These are phyloP conservation scores for Drosophila miranda DNA, from an alignment of 1,140 invertebrate species.

Conservation along the genomic window DNA sequence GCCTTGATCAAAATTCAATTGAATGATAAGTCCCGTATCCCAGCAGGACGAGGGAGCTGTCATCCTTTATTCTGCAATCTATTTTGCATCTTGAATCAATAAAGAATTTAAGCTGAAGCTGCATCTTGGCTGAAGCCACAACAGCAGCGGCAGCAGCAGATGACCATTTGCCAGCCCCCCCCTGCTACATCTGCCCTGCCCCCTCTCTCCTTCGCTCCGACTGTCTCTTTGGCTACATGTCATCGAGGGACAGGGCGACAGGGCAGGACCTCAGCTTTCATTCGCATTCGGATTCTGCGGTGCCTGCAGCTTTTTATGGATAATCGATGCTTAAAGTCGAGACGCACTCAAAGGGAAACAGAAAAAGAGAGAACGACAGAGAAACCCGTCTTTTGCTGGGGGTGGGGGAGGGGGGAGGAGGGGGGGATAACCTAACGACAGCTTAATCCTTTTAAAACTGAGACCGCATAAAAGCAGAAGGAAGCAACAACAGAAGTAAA, in stretches of 20 bases:
- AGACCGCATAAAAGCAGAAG: slow-evolving; percentile 67
- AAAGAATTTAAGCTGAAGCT: slow-evolving; percentile 11
- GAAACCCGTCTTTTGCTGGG: background rate
- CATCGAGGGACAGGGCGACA: too few species aligned
- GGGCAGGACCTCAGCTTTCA: too few species aligned
- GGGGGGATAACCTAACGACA: slow-evolving; percentile 63
- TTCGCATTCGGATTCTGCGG: slow-evolving; percentile 10
- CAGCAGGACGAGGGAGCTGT: background rate
- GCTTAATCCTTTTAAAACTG: slow-evolving; percentile 76
- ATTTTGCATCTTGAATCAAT: slow-evolving; percentile 41
- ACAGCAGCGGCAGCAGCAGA: slow-evolving; percentile 9
- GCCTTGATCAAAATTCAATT: slow-evolving; percentile 14
- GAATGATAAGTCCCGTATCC: background rate
- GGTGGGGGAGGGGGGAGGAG: background rate
- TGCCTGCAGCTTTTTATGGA: slow-evolving; percentile 54
- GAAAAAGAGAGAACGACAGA: background rate
- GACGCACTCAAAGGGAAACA: slow-evolving; percentile 46
- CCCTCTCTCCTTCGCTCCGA: too few species aligned
- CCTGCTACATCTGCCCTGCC: too few species aligned
- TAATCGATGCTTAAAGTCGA: slow-evolving; percentile 68
- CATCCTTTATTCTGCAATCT: slow-evolving; percentile 5
- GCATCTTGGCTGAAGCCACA: slow-evolving; percentile 2
- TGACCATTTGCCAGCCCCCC: slow-evolving; percentile 10
- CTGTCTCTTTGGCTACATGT: too few species aligned
- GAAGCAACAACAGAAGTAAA: slow-evolving; percentile 35